Evolutionary conservation across 2,113 vertebrate genomes (phyloP).

Genomic region (Lonchura striata): DNA sequence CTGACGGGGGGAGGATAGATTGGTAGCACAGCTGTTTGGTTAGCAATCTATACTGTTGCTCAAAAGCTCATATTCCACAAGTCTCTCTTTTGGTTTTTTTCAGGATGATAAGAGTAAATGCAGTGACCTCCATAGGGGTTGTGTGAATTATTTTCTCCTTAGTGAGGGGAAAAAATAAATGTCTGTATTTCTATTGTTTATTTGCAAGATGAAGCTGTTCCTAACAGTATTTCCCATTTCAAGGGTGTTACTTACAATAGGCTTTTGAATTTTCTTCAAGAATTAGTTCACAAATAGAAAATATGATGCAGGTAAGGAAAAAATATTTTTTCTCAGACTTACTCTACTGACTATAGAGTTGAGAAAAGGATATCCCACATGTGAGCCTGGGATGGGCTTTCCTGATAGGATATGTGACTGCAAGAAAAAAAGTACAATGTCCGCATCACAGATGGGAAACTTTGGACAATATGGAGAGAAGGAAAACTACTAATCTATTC

Average conservation of each 20-base stretch:
- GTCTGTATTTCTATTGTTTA: not conserved
- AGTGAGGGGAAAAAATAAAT: accelerated
- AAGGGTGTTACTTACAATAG: not conserved
- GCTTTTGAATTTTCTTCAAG: not conserved
- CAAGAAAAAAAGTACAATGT: not conserved
- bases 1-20: not conserved
- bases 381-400: not conserved
- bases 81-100: not conserved
- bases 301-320: not conserved
- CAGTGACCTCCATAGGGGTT: not conserved
- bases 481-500: not conserved
- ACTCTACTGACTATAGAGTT: not conserved
- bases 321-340: not conserved
- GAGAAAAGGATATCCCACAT: not conserved
- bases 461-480: not conserved
- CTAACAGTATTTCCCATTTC: not conserved
- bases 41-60: not conserved
- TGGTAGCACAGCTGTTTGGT: not conserved
- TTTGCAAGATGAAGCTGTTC: not conserved
- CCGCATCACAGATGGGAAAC: not conserved
- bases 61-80: not conserved
- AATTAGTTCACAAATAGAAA: not conserved
- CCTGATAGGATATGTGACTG: not conserved
- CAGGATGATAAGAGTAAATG: not conserved
- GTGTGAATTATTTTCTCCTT: not conserved